Evolutionary conservation across 2,113 vertebrate genomes (phyloP), one percentile per base, ranked within the genome.

Genomic region (Odocoileus hemionus): DNA sequence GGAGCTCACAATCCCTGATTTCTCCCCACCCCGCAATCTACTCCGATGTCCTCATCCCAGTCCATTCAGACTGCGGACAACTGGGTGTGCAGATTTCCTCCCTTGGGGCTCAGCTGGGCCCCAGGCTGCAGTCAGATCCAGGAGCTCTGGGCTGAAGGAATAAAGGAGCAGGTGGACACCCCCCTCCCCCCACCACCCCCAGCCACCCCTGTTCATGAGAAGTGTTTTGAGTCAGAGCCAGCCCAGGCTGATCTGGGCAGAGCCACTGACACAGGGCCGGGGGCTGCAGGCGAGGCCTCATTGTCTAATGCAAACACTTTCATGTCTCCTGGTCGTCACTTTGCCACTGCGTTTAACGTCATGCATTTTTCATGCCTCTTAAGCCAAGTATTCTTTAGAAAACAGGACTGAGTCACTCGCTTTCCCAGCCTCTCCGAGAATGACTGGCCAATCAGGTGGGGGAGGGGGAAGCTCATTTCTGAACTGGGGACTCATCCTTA

Each of bases 241-340:
- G 12, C 8, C 6, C 0, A 23, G 57, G 76, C 87, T 16, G 61
- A 12, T 28, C 21, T 7, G 7, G 79, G 9, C 74, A 17, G 6
- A 57, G 54, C 39, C 14, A 0, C 12, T 14, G 61, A 36, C 0
- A 0, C 14, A 2, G 47, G 45, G 78, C 15, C 1, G 0, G 86
- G 26, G 3, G 30, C 15, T 1, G 1, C n/a, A 0, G 79, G 16
- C 10, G 16, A 30, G 36, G 13, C 43, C 23, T 19, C 39, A 1
- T 0, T 21, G 60, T 15, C 50, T 2, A 1, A 1, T 0, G 39
- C 76, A 36, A 4, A 4, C 23, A 0, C 60, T 47, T 14, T 2
- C 7, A 28, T 57, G 33, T 64, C 57, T n/a, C 58, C 6, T 15
- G 9, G 4, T 0, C 0, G 0, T 16, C 28, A 9, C 64, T 1